Base-by-base conservation (phyloP, 1,140 invertebrate species). In the Drosophila auraria region DNA sequence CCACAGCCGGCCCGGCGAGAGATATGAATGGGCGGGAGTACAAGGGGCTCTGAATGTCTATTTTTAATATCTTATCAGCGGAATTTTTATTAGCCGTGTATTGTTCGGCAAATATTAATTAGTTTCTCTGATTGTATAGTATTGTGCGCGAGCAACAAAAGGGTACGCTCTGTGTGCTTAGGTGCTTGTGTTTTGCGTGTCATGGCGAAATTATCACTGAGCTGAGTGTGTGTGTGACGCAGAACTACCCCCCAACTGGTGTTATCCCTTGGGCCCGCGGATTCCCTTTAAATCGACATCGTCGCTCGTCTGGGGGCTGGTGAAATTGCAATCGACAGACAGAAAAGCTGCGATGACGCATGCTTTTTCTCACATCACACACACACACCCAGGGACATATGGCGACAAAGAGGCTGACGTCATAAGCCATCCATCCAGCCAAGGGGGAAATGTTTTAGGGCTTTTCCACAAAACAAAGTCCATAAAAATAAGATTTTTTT, bases 21-120 rank as follows among this genome's bases (percentile, higher is more conserved):
- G 70, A 60, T 73, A 59, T 40, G 27, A 50, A 33, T 33, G 47
- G 40, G 12, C 23, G 38, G 40, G 36, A 30, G 42, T 51, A 36
- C 15, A 36, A 15, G 36, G n/a, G 30, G 38, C 14, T 23, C 14
- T 15, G 17, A 25, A 38, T 40, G 54, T 79, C 83, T 89, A 84
- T 87, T 87, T 89, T 74, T 89, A 86, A 78, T 78, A 87, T 82
- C 80, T 87, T 87, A 87, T 87, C 83, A 69, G 80, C 51, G 77
- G 71, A 80, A 83, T 84, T 84, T 89, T 87, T 71, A 89, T 80
- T 83, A 82, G 64, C 83, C 70, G 71, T 81, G 78, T 57, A 81
- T 72, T 89, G 78, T 87, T 89, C 77, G 70, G 86, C 71, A 90
- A 87, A 84, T 87, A 87, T 87, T 87, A 87, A 87, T 87, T 87